Base-by-base conservation (phyloP, 37 sponge, comb jelly and placozoan genomes). In the Ianthella basta region DNA sequence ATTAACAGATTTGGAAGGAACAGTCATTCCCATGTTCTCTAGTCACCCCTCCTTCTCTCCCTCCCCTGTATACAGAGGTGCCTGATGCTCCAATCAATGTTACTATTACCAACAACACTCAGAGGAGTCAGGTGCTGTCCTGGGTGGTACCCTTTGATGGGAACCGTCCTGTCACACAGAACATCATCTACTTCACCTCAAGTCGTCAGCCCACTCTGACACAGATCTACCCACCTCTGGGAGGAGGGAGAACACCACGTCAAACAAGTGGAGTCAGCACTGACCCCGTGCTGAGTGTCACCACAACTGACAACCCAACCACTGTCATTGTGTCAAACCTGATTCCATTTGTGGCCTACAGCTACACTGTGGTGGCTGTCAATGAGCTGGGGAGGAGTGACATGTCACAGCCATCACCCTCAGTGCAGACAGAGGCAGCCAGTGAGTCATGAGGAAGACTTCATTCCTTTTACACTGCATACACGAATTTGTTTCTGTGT, bases 61-160 rank as follows among this genome's bases (percentile, higher is more conserved):
- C n/a, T n/a, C n/a, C n/a, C n/a, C n/a, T n/a, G n/a, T 69, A 15
- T 65, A 75, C 73, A 92, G 92, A 92, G 66, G 53, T 23, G 30
- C 92, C 92, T 38, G 92, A 92, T 54, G 38, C 86, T 38, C 89
- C 89, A n/a, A 37, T 29, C 4, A 72, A 83, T 64, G 56, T 83
- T 15, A 80, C 38, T 29, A 65, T 70, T 21, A 29, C 55, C 55
- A 24, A 27, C 0, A 23, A 14, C 34, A 81, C 82, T 33, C 54
- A 80, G 23, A 53, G 89, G 20, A 83, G 81, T 81, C 25, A 85
- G 39, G 30, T 33, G 1, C 56, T 92, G 50, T 55, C 60, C 15
- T 92, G 92, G 92, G 83, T 36, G 2, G 60, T 80, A 19, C 20
- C 79, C 13, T 92, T 92, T 80, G 59, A 86, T 53, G 92, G 92